Base-by-base conservation (phyloP, 2,797 vertebrate species). In the Benthosema pterotum region DNA sequence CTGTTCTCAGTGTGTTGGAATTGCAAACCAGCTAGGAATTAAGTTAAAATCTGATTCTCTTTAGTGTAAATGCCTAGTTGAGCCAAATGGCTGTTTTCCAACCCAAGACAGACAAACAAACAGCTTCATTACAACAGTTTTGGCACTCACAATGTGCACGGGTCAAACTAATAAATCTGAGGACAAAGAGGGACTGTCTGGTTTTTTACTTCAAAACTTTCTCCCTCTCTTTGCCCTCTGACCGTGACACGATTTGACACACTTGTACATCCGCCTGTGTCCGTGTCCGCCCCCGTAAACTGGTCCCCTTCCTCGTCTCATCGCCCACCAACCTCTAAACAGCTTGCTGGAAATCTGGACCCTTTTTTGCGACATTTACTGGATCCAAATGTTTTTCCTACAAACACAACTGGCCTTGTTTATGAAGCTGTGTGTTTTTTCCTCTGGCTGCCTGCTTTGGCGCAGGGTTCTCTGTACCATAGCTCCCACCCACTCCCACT, bases 341-440 rank as follows among this genome's bases (percentile, higher is more conserved):
- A 60, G 71, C 65, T 60, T 52, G 62, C 22, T 68, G 75, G 75
- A 83, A 80, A 77, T 63, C 52, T 77, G 65, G 49, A 0, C 28
- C 22, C 0, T 66, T 77, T 83, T 83, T 51, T 67, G 25, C 53
- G 11, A 49, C 76, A 77, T 89, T 91, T 92, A 90, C 81, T 72
- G 76, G 80, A 89, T 76, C 66, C 22, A 28, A 84, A 83, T 80
- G 80, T 87, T 90, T 88, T 85, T 54, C 75, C 65, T 74, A 52
- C 83, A 78, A 89, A 79, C 76, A 82, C 71, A 72, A 84, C 76
- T 77, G 75, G 70, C 74, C 71, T 79, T 89, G 89, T 91, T 91
- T 88, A 86, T 73, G 71, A 71, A 71, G 53, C 50, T 67, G 61
- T 71, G 75, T 58, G 12, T 60, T 75, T 83, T 76, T 72, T 67